These are phyloP conservation scores for Pyrocephalus nanus DNA, from an alignment of 2,797 vertebrate genomes.

Conservation along the genomic window DNA sequence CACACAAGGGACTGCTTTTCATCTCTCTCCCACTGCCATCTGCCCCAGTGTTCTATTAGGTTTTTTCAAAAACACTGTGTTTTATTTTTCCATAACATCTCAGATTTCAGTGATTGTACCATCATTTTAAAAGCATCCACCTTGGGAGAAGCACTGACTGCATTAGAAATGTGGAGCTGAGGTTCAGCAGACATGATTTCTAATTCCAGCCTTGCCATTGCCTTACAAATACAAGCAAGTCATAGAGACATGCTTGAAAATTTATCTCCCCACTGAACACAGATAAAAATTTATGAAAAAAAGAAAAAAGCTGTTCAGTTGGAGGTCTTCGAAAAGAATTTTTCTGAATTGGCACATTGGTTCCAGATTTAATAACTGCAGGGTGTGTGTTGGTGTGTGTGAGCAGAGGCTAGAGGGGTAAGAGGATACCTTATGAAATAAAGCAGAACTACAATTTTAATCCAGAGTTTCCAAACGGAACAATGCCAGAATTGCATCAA, in stretches of 20 bases:
- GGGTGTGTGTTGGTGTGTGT: accelerated
- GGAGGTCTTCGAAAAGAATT: background rate
- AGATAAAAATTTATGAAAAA: background rate
- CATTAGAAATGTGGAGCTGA: background rate
- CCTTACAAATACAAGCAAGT: background rate
- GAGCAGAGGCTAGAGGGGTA: accelerated
- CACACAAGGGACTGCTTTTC: background rate
- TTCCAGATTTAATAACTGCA: background rate
- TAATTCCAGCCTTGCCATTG: background rate
- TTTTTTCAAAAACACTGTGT: background rate
- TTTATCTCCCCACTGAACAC: background rate
- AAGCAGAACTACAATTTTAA: background rate
- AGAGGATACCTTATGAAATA: background rate
- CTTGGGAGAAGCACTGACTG: background rate
- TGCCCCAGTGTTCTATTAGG: background rate
- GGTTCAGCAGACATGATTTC: background rate
- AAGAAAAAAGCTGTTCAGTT: background rate
- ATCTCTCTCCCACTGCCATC: background rate
- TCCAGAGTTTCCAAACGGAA: background rate
- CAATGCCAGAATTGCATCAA: background rate
- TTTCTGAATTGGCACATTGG: background rate
- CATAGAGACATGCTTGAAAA: background rate
- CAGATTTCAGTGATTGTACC: background rate
- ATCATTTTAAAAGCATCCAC: background rate
- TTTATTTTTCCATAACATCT: background rate